phyloP scores from a whole-genome alignment of 2,797 vertebrate species.

The Eulemur albifrons region DNA sequence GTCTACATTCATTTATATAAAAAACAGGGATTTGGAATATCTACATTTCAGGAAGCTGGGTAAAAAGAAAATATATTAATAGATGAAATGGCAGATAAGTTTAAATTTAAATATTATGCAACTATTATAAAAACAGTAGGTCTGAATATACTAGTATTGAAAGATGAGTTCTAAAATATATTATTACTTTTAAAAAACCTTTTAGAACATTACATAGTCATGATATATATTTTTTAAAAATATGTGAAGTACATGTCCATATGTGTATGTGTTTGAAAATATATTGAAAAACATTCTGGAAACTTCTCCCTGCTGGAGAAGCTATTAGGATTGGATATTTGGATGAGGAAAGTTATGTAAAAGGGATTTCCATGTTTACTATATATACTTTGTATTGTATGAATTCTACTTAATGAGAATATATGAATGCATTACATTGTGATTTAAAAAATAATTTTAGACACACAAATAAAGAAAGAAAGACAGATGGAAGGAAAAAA shows the following conservation, averaged over 20 bases:
- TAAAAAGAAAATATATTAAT: not conserved
- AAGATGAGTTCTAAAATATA: constrained; percentile 13
- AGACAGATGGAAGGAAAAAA: not conserved
- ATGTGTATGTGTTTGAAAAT: not conserved
- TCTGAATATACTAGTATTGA: not conserved
- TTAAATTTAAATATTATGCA: not conserved
- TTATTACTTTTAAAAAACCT: not conserved
- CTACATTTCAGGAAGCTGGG: not conserved
- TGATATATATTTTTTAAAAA: not conserved
- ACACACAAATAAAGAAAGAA: not conserved
- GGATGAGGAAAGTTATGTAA: not conserved
- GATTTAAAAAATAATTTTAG: not conserved
- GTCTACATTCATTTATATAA: not conserved
- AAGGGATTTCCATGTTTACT: not conserved
- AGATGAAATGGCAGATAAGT: not conserved
- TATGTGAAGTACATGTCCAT: not conserved
- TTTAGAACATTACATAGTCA: not conserved
- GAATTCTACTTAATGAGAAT: not conserved
- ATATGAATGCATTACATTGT: not conserved
- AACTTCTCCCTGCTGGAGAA: not conserved
- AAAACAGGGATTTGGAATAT: not conserved
- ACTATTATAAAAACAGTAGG: not conserved
- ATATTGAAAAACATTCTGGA: not conserved
- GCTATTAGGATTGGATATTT: not conserved
- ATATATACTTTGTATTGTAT: not conserved